Evolutionary conservation across 2,888 invertebrate species (phyloP), one percentile per base, ranked within the genome.

Genomic region (Scaptodrosophila latifasciaeformis): DNA sequence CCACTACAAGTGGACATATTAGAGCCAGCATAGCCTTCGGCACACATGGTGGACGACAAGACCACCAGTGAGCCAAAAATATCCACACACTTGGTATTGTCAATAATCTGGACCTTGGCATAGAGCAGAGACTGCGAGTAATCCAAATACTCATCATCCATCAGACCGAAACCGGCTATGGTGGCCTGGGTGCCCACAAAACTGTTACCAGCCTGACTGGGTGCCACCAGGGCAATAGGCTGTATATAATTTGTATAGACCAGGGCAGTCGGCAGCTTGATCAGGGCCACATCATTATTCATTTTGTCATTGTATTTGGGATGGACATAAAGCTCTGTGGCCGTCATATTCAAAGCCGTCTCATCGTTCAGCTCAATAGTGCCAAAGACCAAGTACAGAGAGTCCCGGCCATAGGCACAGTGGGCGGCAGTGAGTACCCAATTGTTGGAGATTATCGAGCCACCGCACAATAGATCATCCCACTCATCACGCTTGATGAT

Each of bases 361-460:
- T 70, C 62, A 1, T 70, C 53, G n/a, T 81, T 65, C 1, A 84
- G 45, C 3, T 72, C 37, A 0, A 74, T 61, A 2, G 69, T 80
- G 43, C 85, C 85, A 35, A 85, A 85, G 4, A 80, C 54, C 0
- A 85, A 31, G 2, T 64, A 75, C 1, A 85, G 34, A 0, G 81
- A 81, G 2, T 27, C 49, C 1, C 59, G 56, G 0, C 72, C 80
- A 35, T 74, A 71, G 9, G 78, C 72, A 43, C 85, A 86, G 55
- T 86, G 85, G 1, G 78, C 85, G 1, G 85, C 86, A 0, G 86
- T 86, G 0, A 85, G 59, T n/a, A 86, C 84, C 81, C 83, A 85
- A 1, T 34, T 51, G 6, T 58, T 31, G 0, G 80, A 67, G 7
- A 86, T 79, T 2, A 85, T 76, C 0, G 84, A 85, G n/a, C 80